phyloP scores from a whole-genome alignment of 2,888 invertebrate species.

The Idaea biselata region DNA sequence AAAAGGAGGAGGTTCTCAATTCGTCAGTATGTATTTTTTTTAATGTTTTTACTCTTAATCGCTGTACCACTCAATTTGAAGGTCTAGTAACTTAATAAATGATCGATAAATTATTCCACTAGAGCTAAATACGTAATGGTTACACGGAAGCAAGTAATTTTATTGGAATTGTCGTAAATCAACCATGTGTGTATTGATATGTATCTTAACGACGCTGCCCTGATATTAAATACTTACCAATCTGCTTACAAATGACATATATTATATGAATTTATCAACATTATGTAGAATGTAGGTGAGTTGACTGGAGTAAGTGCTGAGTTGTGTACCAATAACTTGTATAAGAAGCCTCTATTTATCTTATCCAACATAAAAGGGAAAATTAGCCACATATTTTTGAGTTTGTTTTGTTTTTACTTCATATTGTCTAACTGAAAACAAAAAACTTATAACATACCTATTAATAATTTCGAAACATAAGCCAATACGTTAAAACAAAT shows the following conservation, averaged over 20 bases:
- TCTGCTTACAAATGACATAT: background rate
- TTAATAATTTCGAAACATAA: too few relatives aligned
- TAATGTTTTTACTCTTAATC: background rate
- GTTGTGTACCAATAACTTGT: background rate
- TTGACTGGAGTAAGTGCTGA: background rate
- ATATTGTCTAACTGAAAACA: too few relatives aligned
- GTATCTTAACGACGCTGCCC: background rate
- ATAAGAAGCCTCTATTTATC: background rate
- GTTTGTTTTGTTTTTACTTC: too few relatives aligned
- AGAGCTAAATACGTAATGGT: constrained; percentile 1
- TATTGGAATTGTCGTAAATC: constrained; percentile 12
- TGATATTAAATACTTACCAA: constrained; percentile 6
- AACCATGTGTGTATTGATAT: constrained; percentile 6
- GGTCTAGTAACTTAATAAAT: background rate
- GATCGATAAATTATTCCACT: background rate
- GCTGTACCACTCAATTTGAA: background rate
- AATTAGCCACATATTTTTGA: too few relatives aligned
- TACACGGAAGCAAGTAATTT: constrained; percentile 15
- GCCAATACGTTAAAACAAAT: too few relatives aligned
- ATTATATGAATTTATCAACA: background rate
- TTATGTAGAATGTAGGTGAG: background rate
- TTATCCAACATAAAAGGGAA: too few relatives aligned
- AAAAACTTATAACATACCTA: too few relatives aligned
- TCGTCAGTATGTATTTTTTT: too few relatives aligned
- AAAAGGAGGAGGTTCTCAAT: too few relatives aligned